Base-by-base conservation (phyloP, 2,888 invertebrate species). In the Hydrotaea diabolus region DNA sequence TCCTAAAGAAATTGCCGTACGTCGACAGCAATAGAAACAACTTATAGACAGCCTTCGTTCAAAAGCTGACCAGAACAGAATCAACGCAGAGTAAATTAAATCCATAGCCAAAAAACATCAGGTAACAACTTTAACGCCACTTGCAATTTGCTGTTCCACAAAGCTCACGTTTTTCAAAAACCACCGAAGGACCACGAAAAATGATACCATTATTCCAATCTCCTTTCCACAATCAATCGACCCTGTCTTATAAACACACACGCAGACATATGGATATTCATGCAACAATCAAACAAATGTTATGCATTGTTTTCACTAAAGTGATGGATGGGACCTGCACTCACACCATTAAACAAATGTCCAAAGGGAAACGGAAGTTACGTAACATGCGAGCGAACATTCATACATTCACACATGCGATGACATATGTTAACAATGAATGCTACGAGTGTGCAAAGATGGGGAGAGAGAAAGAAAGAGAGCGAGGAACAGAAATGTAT, bases 261-360 rank as follows among this genome's bases (percentile, higher is more conserved):
- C 4, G 2, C n/a, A 11, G 21, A 53, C 17, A 49, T 23, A 79
- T 73, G 77, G 55, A 72, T 55, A 17, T 78, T 49, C 31, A 11
- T 74, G 64, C 64, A 81, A 75, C 55, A 83, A 53, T 49, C 55
- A 72, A 78, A 79, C 72, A 80, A 74, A 74, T 74, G 73, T 78
- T 82, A 74, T 85, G 77, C 79, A 85, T 82, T 82, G 82, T 76
- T 77, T 69, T 43, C 75, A 66, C 72, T 43, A 19, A 59, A 69
- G 46, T 59, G 59, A 59, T 59, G 23, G n/a, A n/a, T 23, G n/a
- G n/a, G 15, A 43, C 31, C 7, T 13, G 17, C 69, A 46, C 46
- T 15, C 46, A 23, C 23, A 69, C 46, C 23, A 46, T 23, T 59
- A 39, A 39, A 21, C 69, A 46, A 43, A 43, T 7, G 4, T 13